phyloP scores from a whole-genome alignment of 2,888 invertebrate species.

The Desoria tigrina region DNA sequence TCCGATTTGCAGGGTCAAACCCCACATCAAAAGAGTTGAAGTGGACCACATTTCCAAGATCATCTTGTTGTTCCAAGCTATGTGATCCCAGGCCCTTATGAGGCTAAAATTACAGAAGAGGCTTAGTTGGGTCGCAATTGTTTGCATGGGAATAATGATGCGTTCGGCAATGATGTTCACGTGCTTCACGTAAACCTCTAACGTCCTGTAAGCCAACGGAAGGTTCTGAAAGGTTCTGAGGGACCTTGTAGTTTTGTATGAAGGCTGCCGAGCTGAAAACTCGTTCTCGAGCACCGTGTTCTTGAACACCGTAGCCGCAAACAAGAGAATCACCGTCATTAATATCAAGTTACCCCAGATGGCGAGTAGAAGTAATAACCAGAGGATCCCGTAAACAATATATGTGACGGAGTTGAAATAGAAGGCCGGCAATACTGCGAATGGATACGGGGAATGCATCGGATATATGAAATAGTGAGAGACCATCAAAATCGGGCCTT shows the following conservation, averaged over 20 bases:
- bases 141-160: neutral
- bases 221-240: neutral
- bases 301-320: too few species aligned
- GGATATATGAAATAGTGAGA: too few species aligned
- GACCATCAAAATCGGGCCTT: too few species aligned
- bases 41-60: neutral
- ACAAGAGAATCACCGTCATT: too few species aligned
- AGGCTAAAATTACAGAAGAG: neutral
- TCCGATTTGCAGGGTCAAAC: neutral
- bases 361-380: too few species aligned
- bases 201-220: neutral
- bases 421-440: too few species aligned
- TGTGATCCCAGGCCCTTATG: neutral
- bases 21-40: neutral
- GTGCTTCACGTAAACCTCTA: neutral
- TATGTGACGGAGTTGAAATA: too few species aligned
- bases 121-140: neutral
- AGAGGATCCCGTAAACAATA: too few species aligned
- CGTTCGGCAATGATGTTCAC: neutral
- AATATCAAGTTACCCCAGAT: too few species aligned
- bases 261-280: neutral
- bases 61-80: neutral
- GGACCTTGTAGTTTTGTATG: neutral
- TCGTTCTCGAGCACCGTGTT: too few species aligned
- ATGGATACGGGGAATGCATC: too few species aligned